phyloP scores from a whole-genome alignment of 2,888 invertebrate genomes.

The Clistopyga incitator region DNA sequence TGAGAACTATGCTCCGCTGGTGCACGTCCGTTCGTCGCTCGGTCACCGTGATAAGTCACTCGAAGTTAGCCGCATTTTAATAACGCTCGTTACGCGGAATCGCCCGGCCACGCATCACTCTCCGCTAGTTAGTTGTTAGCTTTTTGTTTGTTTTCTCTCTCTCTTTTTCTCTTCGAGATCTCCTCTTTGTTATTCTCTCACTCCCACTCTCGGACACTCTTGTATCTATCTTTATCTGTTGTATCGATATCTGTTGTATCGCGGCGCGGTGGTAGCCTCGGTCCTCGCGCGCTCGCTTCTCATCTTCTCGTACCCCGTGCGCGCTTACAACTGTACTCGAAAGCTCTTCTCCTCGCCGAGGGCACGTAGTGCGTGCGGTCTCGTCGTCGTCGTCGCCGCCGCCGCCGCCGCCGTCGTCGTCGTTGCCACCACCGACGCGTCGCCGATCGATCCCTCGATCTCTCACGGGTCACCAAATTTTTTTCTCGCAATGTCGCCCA shows the following conservation, averaged over 20 bases:
- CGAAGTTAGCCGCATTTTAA: slow-evolving; percentile 77
- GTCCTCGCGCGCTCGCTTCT: slow-evolving; percentile 48
- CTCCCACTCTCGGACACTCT: slow-evolving; percentile 28
- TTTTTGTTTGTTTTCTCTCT: slow-evolving; percentile 27
- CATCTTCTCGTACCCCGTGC: slow-evolving; percentile 15
- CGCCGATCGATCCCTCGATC: slow-evolving; percentile 36
- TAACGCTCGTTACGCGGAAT: slow-evolving; percentile 74
- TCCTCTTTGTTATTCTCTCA: slow-evolving; percentile 42
- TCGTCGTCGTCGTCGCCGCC: slow-evolving; percentile 28
- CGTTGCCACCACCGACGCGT: slow-evolving; percentile 22
- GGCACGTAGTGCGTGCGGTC: slow-evolving; percentile 45
- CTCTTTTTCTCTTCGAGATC: slow-evolving; percentile 40
- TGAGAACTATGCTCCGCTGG: slow-evolving; percentile 51
- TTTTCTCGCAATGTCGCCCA: slow-evolving; percentile 74
- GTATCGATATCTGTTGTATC: slow-evolving; percentile 57
- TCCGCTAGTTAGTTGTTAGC: slow-evolving; percentile 34
- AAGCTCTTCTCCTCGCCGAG: slow-evolving; percentile 50
- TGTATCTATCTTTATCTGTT: slow-evolving; percentile 56
- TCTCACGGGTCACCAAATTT: slow-evolving; percentile 10
- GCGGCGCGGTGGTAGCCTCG: slow-evolving; percentile 57
- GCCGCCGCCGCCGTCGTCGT: slow-evolving; percentile 17
- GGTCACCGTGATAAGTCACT: slow-evolving; percentile 76
- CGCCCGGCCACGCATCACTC: slow-evolving; percentile 71
- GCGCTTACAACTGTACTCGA: slow-evolving; percentile 6
- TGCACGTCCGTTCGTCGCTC: slow-evolving; percentile 69